Percentiles rank a stretch among this genome's conserved stretches.
These are phyloP conservation scores for Meandrusa payeni DNA, from an alignment of 2,888 invertebrate species.

Conservation along the genomic window DNA sequence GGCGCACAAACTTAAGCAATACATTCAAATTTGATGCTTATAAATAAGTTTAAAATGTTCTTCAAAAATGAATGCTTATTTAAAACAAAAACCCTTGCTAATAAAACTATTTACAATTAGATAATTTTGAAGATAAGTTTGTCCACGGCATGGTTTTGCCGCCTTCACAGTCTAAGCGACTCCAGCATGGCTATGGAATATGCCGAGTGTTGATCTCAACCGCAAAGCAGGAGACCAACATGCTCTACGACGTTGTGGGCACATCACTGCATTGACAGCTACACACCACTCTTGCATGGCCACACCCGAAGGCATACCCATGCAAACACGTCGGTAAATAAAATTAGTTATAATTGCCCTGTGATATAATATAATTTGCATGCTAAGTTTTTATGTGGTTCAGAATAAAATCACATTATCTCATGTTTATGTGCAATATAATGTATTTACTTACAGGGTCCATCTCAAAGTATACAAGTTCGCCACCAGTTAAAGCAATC, in stretches of 20 bases:
- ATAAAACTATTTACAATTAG: too few relatives aligned
- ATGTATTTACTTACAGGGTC: slow-evolving; percentile 89
- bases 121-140: slow-evolving; percentile 39
- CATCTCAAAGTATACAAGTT: slow-evolving; percentile 99
- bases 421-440: background rate
- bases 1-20: too few relatives aligned
- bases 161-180: slow-evolving; percentile 84
- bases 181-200: slow-evolving; percentile 89
- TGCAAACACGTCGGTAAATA: slow-evolving; percentile 60
- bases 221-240: slow-evolving; percentile 70
- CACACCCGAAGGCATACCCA: slow-evolving; percentile 49
- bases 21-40: too few relatives aligned
- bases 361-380: too few relatives aligned
- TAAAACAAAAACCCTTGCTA: too few relatives aligned
- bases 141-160: slow-evolving; percentile 84
- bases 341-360: too few relatives aligned
- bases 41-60: too few relatives aligned
- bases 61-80: too few relatives aligned
- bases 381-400: too few relatives aligned
- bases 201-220: slow-evolving; percentile 81
- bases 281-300: slow-evolving; percentile 62
- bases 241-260: slow-evolving; percentile 84
- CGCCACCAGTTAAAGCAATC: slow-evolving; percentile 97
- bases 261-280: slow-evolving; percentile 76
- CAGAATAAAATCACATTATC: too few relatives aligned